Conservation (phyloP, 2,113 vertebrate species). For the Platysteira castanea region DNA sequence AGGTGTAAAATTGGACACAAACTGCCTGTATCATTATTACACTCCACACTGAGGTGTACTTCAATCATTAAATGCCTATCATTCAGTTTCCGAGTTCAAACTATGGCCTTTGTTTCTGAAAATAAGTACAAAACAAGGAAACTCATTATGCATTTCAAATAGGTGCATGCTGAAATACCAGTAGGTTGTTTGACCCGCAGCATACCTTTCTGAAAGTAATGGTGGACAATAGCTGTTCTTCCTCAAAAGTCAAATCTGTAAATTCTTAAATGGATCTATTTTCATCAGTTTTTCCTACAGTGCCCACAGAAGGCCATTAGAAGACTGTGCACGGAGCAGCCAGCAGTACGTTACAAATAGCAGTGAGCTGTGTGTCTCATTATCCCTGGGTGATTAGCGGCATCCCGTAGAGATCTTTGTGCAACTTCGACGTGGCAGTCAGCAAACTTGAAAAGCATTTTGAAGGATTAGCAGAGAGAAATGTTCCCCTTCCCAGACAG, state of each 20-base stretch:
- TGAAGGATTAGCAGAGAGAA: neutral
- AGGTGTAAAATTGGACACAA: neutral
- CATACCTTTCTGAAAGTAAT: neutral
- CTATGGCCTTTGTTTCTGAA: neutral
- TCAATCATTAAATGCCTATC: neutral
- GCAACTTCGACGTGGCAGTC: neutral
- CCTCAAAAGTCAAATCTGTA: neutral
- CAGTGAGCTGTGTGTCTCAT: neutral
- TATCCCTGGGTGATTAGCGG: neutral
- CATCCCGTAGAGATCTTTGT: neutral
- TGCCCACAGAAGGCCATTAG: neutral
- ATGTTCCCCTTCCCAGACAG: neutral
- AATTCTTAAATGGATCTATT: neutral
- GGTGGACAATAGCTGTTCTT: neutral
- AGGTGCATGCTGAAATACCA: neutral
- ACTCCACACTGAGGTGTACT: neutral
- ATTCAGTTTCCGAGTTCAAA: neutral
- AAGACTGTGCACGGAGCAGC: neutral
- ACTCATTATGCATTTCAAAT: neutral
- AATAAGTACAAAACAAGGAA: neutral
- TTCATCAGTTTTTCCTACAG: neutral
- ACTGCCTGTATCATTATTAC: neutral
- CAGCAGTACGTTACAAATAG: neutral
- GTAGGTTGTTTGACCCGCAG: neutral
- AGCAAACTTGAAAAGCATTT: neutral